Base-by-base conservation (phyloP, 2,888 invertebrate species). In the Quadroppia sp. region DNA sequence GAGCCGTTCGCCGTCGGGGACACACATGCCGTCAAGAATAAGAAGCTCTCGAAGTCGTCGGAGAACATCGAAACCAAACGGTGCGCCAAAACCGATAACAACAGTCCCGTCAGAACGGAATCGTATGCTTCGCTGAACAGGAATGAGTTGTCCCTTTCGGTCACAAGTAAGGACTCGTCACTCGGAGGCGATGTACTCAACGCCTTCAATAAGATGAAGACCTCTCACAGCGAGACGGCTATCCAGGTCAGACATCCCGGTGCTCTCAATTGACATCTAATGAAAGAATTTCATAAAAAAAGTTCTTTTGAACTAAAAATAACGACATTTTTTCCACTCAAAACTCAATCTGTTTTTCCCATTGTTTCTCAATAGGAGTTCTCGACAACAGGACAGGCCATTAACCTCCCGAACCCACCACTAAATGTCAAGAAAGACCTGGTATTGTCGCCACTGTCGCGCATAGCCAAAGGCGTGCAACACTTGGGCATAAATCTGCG, bases 381-480 rank as follows among this genome's bases (percentile, higher is more conserved):
- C 32, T 67, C 64, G 9, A 17, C 48, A 9, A 36, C 40, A 9
- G 67, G 40, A 56, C 56, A 32, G 32, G 69, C 59, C 56, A 36
- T 9, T 36, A 50, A 20, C 67, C 53, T 71, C 73, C 61, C 45
- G 48, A 50, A 9, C 50, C 74, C 6, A 71, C 74, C 23, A 7
- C 32, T 78, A 30, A 74, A 77, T 11, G 77, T 78, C 15, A 78
- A 78, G 45, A 78, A 78, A 42, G 78, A 78, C 76, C 59, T 78
- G 50, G 78, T 78, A 25, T 71, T 78, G 32, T 78, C 78, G n/a
- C 90, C 90, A 0, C 86, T 94, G 32, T 89, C 91, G 0, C 92
- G 92, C 81, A 83, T 94, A 69, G 93, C 93, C 0, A 91, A 91
- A 82, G 92, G 92, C 0, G 89, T 93, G 79, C 92, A 92, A 82